A percentile compares a stretch with the other conserved stretches of the same genome.
phyloP scores from a whole-genome alignment of 2,797 vertebrate species.

The Xerus rutilus region DNA sequence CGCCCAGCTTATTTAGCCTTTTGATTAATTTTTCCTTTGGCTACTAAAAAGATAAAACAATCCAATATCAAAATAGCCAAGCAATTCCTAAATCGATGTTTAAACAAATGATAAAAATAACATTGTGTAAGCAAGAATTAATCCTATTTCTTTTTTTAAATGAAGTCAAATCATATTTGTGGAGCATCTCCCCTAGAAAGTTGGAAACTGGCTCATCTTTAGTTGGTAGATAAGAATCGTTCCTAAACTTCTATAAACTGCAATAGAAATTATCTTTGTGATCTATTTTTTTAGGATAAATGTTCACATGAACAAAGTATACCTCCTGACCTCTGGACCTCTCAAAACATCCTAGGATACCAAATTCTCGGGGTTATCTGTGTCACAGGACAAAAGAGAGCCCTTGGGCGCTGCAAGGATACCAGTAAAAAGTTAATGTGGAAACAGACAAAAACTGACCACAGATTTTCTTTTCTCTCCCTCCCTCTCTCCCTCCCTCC shows the following conservation, averaged over 20 bases:
- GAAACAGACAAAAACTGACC: background rate
- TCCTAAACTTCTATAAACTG: background rate
- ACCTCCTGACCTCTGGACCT: background rate
- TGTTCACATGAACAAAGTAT: background rate
- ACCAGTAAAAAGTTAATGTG: background rate
- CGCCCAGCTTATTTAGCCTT: constrained; percentile 30
- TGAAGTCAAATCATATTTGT: constrained; percentile 24
- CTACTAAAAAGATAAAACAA: constrained; percentile 53
- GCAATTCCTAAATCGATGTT: background rate
- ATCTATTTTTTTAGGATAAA: background rate
- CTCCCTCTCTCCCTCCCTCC: no score
- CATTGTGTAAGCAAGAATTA: background rate
- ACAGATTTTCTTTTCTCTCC: no score
- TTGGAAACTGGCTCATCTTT: constrained; percentile 50
- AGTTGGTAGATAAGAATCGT: constrained; percentile 4
- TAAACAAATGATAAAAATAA: constrained; percentile 31
- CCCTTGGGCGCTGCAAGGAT: background rate
- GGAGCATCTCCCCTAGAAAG: background rate
- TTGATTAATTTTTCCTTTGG: constrained; percentile 28
- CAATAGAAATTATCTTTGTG: background rate
- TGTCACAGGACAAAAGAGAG: constrained; percentile 7
- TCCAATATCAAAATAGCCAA: constrained; percentile 53
- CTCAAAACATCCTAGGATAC: background rate
- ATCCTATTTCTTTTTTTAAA: constrained; percentile 27
- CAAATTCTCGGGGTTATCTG: background rate